Conservation (phyloP, 2,797 vertebrate species). For the Eulemur mongoz region DNA sequence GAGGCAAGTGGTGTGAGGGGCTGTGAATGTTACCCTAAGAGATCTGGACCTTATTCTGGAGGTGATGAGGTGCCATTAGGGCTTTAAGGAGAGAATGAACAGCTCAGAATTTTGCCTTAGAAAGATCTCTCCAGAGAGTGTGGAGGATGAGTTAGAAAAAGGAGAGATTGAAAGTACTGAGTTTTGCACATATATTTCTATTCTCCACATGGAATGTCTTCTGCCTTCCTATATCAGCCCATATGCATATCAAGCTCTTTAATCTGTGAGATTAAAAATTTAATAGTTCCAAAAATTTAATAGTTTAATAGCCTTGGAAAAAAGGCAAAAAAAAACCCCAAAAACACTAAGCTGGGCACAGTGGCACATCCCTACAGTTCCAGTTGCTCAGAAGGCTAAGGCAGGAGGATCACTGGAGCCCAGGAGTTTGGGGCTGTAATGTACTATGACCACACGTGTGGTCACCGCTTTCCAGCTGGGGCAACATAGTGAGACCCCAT, state of each 20-base stretch:
- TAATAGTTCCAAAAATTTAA: neutral
- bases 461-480: neutral
- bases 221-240: neutral
- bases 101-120: neutral
- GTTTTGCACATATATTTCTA: neutral
- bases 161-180: neutral
- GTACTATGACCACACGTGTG: neutral
- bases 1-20: neutral
- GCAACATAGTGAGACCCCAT: neutral
- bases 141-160: neutral
- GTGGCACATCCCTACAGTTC: neutral
- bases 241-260: neutral
- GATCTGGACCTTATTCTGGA: neutral
- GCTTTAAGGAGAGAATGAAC: neutral
- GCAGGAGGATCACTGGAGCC: neutral
- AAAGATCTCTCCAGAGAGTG: neutral
- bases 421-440: neutral
- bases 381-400: neutral
- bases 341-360: neutral
- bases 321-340: neutral
- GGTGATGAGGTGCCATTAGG: neutral
- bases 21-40: neutral
- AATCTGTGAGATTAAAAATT: neutral
- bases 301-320: no score
- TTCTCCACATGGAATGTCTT: neutral